Evolutionary conservation across 2,113 vertebrate genomes (phyloP).

Genomic region (Saguinus midas): DNA sequence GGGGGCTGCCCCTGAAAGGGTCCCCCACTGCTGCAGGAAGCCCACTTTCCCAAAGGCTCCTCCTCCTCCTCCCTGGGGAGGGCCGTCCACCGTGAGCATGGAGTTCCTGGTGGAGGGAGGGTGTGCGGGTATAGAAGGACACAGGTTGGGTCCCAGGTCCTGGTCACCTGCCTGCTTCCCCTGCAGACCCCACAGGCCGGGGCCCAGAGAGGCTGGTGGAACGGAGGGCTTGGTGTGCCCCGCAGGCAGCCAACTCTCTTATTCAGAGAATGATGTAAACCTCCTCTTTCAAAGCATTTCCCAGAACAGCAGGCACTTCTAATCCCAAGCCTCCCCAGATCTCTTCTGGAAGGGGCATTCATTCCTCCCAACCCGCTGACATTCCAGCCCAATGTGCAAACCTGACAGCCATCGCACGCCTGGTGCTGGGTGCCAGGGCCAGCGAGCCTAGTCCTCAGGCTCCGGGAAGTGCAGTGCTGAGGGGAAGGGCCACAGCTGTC

Average conservation of each 20-base stretch:
- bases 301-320: not conserved
- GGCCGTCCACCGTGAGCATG: too few relatives aligned
- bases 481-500: rapidly evolving
- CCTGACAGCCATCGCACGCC: not conserved
- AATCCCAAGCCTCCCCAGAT: not conserved
- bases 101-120: not conserved
- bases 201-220: not conserved
- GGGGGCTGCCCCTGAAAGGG: not conserved
- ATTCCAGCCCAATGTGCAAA: not conserved
- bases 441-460: not conserved
- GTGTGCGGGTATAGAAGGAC: not conserved
- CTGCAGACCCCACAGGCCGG: not conserved
- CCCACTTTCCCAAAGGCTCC: not conserved
- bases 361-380: not conserved
- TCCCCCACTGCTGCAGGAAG: not conserved
- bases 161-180: rapidly evolving
- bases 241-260: not conserved
- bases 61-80: too few relatives aligned
- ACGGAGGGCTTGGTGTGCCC: not conserved
- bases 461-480: rapidly evolving
- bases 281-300: not conserved
- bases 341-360: not conserved
- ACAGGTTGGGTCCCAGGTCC: not conserved
- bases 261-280: not conserved
- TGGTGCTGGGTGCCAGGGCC: too few relatives aligned